Evolutionary conservation across 1,140 invertebrate genomes (phyloP).

Genomic region (Augochlora pura): DNA sequence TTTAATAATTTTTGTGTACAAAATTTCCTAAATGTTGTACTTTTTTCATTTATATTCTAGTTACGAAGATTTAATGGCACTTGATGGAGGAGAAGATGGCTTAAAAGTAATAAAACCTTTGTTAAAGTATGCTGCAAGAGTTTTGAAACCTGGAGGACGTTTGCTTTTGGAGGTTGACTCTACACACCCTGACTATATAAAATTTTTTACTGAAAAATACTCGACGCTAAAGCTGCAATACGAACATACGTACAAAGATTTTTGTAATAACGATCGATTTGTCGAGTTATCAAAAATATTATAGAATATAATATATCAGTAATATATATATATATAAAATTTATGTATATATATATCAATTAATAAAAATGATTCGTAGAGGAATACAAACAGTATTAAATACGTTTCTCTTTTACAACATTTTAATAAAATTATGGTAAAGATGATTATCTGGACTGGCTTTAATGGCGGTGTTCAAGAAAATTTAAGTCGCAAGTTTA

Average conservation of each 20-base stretch:
- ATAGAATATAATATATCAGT: conserved; percentile 11
- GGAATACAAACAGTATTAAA: no score
- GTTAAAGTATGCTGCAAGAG: conserved; percentile 79
- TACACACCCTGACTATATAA: conserved; percentile 80
- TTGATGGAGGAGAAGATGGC: conserved; percentile 84
- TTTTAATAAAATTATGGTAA: no score
- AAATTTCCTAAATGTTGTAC: conserved; percentile 1
- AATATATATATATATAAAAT: not conserved
- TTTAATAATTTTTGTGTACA: not conserved
- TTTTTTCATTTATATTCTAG: conserved; percentile 70
- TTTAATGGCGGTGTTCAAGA: no score
- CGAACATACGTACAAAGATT: conserved; percentile 81
- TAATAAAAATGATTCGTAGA: not conserved
- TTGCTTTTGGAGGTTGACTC: conserved; percentile 83
- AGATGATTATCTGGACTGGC: no score
- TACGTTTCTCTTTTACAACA: no score
- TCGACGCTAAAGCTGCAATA: conserved; percentile 75
- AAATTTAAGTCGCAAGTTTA: conserved; percentile 7
- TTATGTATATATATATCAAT: not conserved
- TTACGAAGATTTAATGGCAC: conserved; percentile 83
- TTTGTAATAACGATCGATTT: conserved; percentile 82
- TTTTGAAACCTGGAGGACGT: conserved; percentile 78
- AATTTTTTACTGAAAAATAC: conserved; percentile 78
- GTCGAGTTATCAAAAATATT: conserved; percentile 80
- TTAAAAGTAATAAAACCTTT: conserved; percentile 82